Evolutionary conservation across 64 coral and sea anemone genomes (phyloP).

Genomic region (Montipora foliosa): DNA sequence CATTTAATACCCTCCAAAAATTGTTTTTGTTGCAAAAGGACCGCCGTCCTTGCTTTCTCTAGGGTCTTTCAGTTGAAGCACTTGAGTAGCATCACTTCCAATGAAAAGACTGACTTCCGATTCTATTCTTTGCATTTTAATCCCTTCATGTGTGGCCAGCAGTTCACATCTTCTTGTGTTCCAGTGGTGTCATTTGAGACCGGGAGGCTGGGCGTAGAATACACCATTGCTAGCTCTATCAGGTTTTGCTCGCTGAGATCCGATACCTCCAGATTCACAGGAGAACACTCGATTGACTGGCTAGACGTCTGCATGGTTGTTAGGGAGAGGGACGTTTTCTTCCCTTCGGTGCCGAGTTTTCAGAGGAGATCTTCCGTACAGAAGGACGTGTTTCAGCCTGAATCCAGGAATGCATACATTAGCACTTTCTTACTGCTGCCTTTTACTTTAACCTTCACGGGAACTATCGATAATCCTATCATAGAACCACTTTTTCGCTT

Average conservation of each 20-base stretch:
- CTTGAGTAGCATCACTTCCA: slow-evolving; percentile 7
- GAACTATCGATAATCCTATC: background rate
- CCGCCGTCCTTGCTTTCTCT: background rate
- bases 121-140: background rate
- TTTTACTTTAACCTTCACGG: no score
- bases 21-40: background rate
- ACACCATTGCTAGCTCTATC: slow-evolving; percentile 25
- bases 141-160: slow-evolving; percentile 41
- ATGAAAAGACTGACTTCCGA: slow-evolving; percentile 10
- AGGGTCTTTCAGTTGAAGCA: background rate
- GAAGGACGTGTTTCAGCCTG: no score
- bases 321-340: no score
- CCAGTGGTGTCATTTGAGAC: background rate
- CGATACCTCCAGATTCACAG: background rate
- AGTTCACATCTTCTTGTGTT: background rate
- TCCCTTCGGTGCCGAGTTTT: no score
- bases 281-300: background rate
- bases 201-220: background rate
- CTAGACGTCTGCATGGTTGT: background rate
- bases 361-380: no score
- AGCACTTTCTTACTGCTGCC: no score
- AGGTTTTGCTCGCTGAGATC: slow-evolving; percentile 29
- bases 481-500: no score
- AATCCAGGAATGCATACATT: no score
- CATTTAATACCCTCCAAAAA: slow-evolving; percentile 20